phyloP scores from a whole-genome alignment of 2,113 vertebrate species.

The Osmerus mordax region DNA sequence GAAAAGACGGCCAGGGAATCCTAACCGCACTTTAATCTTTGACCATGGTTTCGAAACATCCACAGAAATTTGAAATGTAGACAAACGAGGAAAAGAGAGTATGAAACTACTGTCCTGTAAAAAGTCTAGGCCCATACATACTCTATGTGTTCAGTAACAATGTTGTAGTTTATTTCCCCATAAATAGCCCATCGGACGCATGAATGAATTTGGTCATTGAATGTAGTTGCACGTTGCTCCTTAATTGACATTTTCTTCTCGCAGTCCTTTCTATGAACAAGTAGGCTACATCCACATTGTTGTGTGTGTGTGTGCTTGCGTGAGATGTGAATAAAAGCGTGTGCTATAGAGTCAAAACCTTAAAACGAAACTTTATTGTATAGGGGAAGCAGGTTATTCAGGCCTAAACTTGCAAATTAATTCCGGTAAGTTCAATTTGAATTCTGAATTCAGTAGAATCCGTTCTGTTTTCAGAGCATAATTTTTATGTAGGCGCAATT shows the following conservation, averaged over 20 bases:
- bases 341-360: too few relatives aligned
- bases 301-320: background rate
- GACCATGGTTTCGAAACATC: conserved; percentile 41
- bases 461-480: too few relatives aligned
- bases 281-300: background rate
- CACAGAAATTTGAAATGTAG: conserved; percentile 40
- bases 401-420: too few relatives aligned
- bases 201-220: background rate
- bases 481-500: too few relatives aligned
- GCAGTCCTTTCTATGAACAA: background rate
- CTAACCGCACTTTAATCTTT: conserved; percentile 60
- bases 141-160: background rate
- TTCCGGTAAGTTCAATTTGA: too few relatives aligned
- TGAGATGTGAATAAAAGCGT: background rate
- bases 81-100: conserved; percentile 26
- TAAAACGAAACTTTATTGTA: too few relatives aligned
- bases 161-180: too few relatives aligned
- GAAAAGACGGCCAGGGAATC: conserved; percentile 45
- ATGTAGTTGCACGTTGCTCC: background rate
- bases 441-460: too few relatives aligned
- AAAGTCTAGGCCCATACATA: too few relatives aligned
- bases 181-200: background rate
- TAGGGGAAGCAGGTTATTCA: too few relatives aligned
- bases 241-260: background rate
- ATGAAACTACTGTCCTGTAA: too few relatives aligned